Conservation (phyloP, 1,140 invertebrate species). For the Schlechtendalia chinensis region DNA sequence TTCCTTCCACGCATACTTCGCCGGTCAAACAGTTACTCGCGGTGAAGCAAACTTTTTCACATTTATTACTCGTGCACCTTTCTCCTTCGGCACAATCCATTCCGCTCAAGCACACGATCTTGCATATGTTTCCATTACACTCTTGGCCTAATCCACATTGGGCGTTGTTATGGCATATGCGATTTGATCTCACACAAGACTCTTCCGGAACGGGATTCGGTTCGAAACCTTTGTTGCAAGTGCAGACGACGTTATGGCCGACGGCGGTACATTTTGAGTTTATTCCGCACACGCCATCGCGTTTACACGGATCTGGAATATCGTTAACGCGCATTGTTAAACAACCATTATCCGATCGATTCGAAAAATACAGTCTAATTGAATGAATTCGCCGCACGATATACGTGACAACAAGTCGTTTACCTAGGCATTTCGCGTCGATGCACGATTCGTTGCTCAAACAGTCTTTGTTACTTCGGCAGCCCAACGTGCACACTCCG, state of each 20-base stretch:
- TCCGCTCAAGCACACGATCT: slow-evolving; percentile 70
- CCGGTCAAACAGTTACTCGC: slow-evolving; percentile 85
- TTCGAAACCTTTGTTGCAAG: slow-evolving; percentile 71
- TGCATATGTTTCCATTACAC: slow-evolving; percentile 73
- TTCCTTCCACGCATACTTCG: slow-evolving; percentile 81
- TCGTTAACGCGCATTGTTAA: not conserved
- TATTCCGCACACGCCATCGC: slow-evolving; percentile 79
- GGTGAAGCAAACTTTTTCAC: slow-evolving; percentile 80
- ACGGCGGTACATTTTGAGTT: slow-evolving; percentile 82
- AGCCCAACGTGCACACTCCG: slow-evolving; percentile 68
- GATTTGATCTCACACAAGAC: slow-evolving; percentile 57
- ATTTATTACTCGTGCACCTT: slow-evolving; percentile 74
- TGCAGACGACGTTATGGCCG: slow-evolving; percentile 77
- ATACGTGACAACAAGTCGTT: slow-evolving; percentile 50
- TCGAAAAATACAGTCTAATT: no score
- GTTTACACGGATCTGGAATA: slow-evolving; percentile 70
- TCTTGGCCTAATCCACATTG: slow-evolving; percentile 58
- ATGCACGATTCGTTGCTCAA: slow-evolving; percentile 72
- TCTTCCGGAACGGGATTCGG: slow-evolving; percentile 50
- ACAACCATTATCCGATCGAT: no score
- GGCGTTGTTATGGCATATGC: slow-evolving; percentile 19
- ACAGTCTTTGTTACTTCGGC: slow-evolving; percentile 76
- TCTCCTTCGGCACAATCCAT: slow-evolving; percentile 77
- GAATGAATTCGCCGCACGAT: no score
- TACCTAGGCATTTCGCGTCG: slow-evolving; percentile 71